Evolutionary conservation across 2,113 vertebrate species (phyloP).

Genomic region (Pedetes capensis): DNA sequence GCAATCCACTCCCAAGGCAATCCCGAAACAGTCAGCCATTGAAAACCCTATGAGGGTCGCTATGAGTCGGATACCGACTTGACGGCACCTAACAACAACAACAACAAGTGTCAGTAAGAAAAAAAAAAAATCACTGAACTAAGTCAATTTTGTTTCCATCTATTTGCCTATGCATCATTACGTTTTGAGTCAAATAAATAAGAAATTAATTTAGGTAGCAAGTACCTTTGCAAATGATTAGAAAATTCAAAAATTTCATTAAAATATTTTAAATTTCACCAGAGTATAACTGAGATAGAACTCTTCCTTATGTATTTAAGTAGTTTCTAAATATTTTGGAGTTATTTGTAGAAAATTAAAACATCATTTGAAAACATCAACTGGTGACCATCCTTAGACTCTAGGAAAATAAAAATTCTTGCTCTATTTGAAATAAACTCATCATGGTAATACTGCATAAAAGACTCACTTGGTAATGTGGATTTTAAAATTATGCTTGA

Average conservation of each 20-base stretch:
- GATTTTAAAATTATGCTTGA: not conserved
- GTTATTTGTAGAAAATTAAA: not conserved
- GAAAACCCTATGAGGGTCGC: too few species aligned
- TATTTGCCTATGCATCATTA: not conserved
- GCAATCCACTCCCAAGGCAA: too few species aligned
- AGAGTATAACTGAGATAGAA: not conserved
- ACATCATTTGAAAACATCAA: not conserved
- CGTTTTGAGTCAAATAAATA: not conserved
- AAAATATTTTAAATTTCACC: not conserved
- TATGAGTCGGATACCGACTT: too few species aligned
- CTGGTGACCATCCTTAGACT: not conserved
- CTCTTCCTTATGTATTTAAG: not conserved
- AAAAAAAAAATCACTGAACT: not conserved
- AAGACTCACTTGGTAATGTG: not conserved
- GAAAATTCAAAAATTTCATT: not conserved
- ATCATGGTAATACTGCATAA: not conserved
- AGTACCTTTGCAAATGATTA: not conserved
- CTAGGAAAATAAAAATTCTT: not conserved
- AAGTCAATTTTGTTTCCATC: not conserved
- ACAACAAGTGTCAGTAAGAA: not conserved
- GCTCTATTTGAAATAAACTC: not conserved
- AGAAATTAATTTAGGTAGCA: not conserved
- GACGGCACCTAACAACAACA: too few species aligned
- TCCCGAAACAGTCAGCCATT: too few species aligned
- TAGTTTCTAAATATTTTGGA: not conserved